Evolutionary conservation across 2,797 vertebrate species (phyloP).

Genomic region (Morus bassanus): DNA sequence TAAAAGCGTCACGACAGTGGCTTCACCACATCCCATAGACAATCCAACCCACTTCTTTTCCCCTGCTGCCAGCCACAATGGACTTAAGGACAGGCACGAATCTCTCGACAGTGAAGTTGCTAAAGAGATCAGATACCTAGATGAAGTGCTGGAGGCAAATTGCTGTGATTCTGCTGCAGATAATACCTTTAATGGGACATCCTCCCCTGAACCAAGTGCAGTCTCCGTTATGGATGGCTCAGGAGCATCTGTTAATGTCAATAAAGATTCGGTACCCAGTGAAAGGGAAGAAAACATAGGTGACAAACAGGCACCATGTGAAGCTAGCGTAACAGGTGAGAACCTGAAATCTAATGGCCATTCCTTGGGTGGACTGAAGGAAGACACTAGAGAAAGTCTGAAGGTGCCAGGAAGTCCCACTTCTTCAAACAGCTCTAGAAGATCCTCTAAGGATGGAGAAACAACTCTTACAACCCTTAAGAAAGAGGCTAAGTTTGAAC

Average conservation of each 20-base stretch:
- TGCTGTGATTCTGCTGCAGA: slow-evolving; percentile 82
- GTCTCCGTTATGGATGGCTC: slow-evolving; percentile 66
- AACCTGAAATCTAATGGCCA: slow-evolving; percentile 72
- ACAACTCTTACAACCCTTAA: slow-evolving; percentile 75
- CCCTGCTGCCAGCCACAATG: slow-evolving; percentile 76
- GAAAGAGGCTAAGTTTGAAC: slow-evolving; percentile 90
- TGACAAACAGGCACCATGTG: slow-evolving; percentile 60
- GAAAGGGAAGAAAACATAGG: slow-evolving; percentile 65
- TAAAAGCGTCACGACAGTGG: slow-evolving; percentile 75
- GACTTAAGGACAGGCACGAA: slow-evolving; percentile 79
- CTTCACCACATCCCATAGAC: slow-evolving; percentile 70
- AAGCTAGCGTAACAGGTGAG: slow-evolving; percentile 39
- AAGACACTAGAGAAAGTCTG: slow-evolving; percentile 40
- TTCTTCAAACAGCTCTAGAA: slow-evolving; percentile 75
- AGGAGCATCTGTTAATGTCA: slow-evolving; percentile 71
- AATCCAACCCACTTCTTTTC: slow-evolving; percentile 78
- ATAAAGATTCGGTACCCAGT: slow-evolving; percentile 44
- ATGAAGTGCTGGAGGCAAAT: slow-evolving; percentile 93
- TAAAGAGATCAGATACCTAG: slow-evolving; percentile 93
- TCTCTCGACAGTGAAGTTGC: slow-evolving; percentile 87
- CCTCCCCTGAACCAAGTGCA: slow-evolving; percentile 70
- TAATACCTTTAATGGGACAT: slow-evolving; percentile 84
- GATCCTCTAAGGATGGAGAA: slow-evolving; percentile 78
- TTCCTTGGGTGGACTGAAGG: slow-evolving; percentile 35
- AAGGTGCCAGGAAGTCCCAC: slow-evolving; percentile 73